Evolutionary conservation across 1,140 invertebrate genomes (phyloP), one percentile per base, ranked within the genome.

Genomic region (Limonius californicus): DNA sequence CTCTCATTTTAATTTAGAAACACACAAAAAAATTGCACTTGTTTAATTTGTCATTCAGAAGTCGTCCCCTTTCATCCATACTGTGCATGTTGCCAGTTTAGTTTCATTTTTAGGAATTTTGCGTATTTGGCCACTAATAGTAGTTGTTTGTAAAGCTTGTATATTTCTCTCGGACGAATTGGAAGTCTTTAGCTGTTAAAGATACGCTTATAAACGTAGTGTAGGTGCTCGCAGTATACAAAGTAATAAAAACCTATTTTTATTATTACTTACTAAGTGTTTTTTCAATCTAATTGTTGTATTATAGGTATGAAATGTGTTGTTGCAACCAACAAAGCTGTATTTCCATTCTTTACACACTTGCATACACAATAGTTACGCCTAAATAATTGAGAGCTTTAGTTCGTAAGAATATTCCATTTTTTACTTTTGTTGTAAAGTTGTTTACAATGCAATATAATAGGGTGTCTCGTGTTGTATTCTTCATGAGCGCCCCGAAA

Each of bases 321-420:
- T 32, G 45, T 18, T 19, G 8, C 16, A 21, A 50, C 8, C 3
- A 18, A 50, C 19, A 27, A 27, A 27, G 9, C 9, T 4, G 15
- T 43, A 58, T 58, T 58, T 42, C 57, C 39, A 32, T 43, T 58
- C 43, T 54, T 58, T 58, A 58, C 39, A 43, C 39, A 18, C 50
- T 54, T 3, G 21, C 16, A 54, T 54, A 54, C 11, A 27, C 43
- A 47, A 47, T 57, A 57, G 27, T 27, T 27, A 4, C 9, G 23
- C 23, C 23, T 56, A 23, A 21, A 35, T 35, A 7, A 21, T 54
- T 30, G 53, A 54, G 18, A 18, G 21, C 21, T 15, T 20, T 35
- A 55, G 11, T 55, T 12, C 45, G 14, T 50, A 11, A 50, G 2
- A 54, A 14, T 54, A 54, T 27, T 27, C 14, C 21, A 27, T 27